Conservation (phyloP, 1,140 invertebrate species). For the Trypoxylus dichotomus region DNA sequence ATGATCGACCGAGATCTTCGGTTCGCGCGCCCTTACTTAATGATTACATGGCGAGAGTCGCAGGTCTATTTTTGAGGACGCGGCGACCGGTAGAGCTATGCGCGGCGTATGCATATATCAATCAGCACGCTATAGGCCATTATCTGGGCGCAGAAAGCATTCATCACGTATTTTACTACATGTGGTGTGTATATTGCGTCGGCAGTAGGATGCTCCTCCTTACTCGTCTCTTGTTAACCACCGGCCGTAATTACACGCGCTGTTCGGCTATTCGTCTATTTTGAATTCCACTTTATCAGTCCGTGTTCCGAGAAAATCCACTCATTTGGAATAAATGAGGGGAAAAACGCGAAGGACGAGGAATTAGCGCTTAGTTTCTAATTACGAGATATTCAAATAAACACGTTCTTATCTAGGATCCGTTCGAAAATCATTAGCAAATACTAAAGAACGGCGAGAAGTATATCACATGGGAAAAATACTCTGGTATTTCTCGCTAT, state of each 20-base stretch:
- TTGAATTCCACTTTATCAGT: conserved; percentile 3
- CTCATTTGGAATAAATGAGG: neutral
- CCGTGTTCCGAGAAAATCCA: neutral
- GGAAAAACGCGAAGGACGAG: neutral
- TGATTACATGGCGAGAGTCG: neutral
- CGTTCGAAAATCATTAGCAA: too few relatives aligned
- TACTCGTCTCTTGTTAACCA: neutral
- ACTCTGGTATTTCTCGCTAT: too few relatives aligned
- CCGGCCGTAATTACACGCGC: neutral
- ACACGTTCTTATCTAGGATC: too few relatives aligned
- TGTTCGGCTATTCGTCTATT: neutral
- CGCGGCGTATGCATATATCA: neutral
- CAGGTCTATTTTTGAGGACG: neutral
- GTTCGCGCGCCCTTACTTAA: neutral
- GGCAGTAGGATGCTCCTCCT: neutral
- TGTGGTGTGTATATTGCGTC: neutral
- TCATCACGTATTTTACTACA: conserved; percentile 2
- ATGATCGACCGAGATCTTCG: neutral
- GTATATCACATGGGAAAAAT: too few relatives aligned
- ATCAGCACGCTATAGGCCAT: conserved; percentile 5
- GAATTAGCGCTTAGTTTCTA: neutral
- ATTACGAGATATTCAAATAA: neutral
- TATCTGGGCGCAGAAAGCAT: neutral
- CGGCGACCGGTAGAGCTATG: neutral
- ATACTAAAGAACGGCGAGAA: too few relatives aligned